Evolutionary conservation across 2,797 vertebrate genomes (phyloP).

Genomic region (Acrossocheilus wenchowensis): DNA sequence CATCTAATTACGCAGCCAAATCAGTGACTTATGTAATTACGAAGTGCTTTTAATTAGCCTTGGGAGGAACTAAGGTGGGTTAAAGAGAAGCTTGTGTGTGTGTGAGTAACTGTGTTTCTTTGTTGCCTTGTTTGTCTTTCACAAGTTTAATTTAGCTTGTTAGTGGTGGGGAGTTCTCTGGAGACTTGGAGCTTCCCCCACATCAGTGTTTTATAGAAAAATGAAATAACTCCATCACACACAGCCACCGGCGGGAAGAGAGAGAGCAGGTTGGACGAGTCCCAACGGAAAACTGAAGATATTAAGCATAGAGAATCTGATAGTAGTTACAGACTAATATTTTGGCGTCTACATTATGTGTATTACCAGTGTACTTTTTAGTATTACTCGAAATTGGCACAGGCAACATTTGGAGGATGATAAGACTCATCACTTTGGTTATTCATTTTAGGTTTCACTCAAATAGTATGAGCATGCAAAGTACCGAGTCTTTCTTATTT

Average conservation of each 20-base stretch:
- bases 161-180: constrained; percentile 44
- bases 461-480: background rate
- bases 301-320: constrained; percentile 14
- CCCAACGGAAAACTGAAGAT: constrained; percentile 8
- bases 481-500: background rate
- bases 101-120: background rate
- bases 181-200: constrained; percentile 35
- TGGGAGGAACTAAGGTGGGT: constrained; percentile 37
- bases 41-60: constrained; percentile 52
- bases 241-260: constrained; percentile 19
- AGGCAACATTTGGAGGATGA: background rate
- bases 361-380: background rate
- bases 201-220: constrained; percentile 49
- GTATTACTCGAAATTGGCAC: background rate
- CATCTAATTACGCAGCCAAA: constrained; percentile 47
- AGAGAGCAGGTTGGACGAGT: constrained; percentile 12
- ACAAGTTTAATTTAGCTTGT: constrained; percentile 57
- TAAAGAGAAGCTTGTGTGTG: constrained; percentile 3
- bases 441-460: background rate
- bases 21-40: constrained; percentile 59
- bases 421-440: background rate
- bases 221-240: constrained; percentile 35
- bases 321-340: constrained; percentile 35
- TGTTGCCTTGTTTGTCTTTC: constrained; percentile 46
- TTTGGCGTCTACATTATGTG: constrained; percentile 3